Conservation (phyloP, 2,888 invertebrate species). For the Xanthorhoe designata region DNA sequence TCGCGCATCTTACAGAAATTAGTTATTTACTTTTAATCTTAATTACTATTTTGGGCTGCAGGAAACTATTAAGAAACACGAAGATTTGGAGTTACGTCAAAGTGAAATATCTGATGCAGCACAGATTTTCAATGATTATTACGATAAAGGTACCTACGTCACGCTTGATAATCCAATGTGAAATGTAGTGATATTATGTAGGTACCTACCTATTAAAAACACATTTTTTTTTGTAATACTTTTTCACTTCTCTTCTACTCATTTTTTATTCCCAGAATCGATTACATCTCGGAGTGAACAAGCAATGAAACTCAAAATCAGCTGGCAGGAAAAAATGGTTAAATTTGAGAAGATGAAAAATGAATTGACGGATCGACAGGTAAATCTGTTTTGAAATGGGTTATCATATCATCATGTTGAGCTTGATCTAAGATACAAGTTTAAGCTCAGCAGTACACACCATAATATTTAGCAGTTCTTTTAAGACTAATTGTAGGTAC, state of each 20-base stretch:
- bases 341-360: conserved; percentile 68
- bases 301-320: conserved; percentile 55
- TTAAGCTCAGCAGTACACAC: not conserved
- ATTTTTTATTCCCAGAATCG: conserved; percentile 51
- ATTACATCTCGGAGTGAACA: conserved; percentile 53
- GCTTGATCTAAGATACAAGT: not conserved
- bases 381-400: conserved; percentile 36
- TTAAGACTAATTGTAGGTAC: not conserved
- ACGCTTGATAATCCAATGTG: not conserved
- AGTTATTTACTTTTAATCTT: no score
- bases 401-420: not conserved
- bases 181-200: not conserved
- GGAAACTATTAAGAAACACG: conserved; percentile 64
- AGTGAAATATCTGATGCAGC: conserved; percentile 44
- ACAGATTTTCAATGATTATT: conserved; percentile 38
- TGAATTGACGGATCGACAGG: conserved; percentile 70
- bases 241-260: not conserved
- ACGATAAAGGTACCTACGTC: conserved; percentile 51
- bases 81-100: conserved; percentile 58
- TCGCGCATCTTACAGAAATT: no score
- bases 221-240: no score
- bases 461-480: no score
- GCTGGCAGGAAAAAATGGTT: conserved; percentile 65
- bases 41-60: conserved; percentile 37
- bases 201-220: no score